Base-by-base conservation (phyloP, 1,140 invertebrate species). In the Plectrocnemia conspersa region DNA sequence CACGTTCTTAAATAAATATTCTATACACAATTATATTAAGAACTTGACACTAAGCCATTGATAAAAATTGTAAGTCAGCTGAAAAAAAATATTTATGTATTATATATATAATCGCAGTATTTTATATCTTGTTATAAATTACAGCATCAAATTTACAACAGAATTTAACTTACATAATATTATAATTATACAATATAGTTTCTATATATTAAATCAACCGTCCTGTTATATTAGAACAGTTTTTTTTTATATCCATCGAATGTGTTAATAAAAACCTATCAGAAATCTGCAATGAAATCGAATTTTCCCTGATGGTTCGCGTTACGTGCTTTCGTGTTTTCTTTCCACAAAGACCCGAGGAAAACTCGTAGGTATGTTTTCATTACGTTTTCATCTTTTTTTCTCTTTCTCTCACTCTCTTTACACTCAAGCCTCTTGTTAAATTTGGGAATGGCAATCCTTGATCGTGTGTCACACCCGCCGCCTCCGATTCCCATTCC, bases 231-330 rank as follows among this genome's bases (percentile, higher is more conserved):
- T n/a, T n/a, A n/a, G n/a, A n/a, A n/a, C n/a, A n/a, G n/a, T n/a
- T n/a, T n/a, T n/a, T n/a, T n/a, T n/a, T n/a, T n/a, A n/a, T n/a
- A n/a, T n/a, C n/a, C n/a, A n/a, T n/a, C n/a, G n/a, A n/a, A n/a
- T n/a, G 47, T 50, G 47, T 33, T 35, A 50, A 50, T 50, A 50
- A 50, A 50, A 50, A 50, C 33, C 19, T 9, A 50, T 13, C 33
- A 24, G 21, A 50, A 50, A 50, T 50, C 47, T 38, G 47, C 47
- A 50, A 50, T 50, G 47, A 50, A 50, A 50, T 50, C 47, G 47
- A 50, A 50, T 50, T 50, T 50, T 50, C 47, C 25, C 21, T 33
- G 33, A 50, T 36, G 47, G 47, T 24, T 50, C 47, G 32, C 21
- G 32, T 50, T 50, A 38, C 47, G 21, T 13, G 21, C 19, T 23